phyloP scores from a whole-genome alignment of 2,113 vertebrate genomes.

The Clarias gariepinus region DNA sequence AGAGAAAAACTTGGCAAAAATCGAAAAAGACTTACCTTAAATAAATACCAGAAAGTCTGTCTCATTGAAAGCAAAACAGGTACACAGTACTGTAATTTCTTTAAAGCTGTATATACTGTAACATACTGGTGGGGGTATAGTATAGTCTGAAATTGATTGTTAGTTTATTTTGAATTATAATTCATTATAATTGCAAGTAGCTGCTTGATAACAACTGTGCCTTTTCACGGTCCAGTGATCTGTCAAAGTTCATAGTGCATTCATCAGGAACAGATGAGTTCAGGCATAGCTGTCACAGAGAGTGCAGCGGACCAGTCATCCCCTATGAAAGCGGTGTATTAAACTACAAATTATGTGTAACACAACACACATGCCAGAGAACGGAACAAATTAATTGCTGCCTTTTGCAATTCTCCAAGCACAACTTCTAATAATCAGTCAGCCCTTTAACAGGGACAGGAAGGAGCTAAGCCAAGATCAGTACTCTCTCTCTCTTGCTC shows the following conservation, averaged over 20 bases:
- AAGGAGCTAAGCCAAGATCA: conserved; percentile 18
- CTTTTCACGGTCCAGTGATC: neutral
- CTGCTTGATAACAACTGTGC: neutral
- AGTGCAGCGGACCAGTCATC: neutral
- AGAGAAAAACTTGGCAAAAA: too few species aligned
- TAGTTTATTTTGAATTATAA: neutral
- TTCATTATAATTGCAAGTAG: neutral
- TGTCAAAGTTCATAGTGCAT: conserved; percentile 23
- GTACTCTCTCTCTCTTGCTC: neutral
- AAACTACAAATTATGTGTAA: conserved; percentile 20
- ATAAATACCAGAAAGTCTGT: too few species aligned
- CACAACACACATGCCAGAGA: conserved; percentile 13
- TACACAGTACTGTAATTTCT: too few species aligned
- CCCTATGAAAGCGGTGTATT: neutral
- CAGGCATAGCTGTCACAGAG: neutral
- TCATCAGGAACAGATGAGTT: conserved; percentile 8
- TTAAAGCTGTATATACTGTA: neutral
- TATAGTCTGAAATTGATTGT: neutral
- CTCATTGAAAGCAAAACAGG: too few species aligned
- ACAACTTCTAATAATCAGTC: conserved; percentile 19
- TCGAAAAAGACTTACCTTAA: too few species aligned
- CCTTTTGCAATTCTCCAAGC: conserved; percentile 23
- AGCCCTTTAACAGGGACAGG: conserved; percentile 14
- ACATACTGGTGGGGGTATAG: neutral
- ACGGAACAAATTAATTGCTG: conserved; percentile 29